phyloP scores from a whole-genome alignment of 2,113 vertebrate genomes.

The Thamnaconus septentrionalis region DNA sequence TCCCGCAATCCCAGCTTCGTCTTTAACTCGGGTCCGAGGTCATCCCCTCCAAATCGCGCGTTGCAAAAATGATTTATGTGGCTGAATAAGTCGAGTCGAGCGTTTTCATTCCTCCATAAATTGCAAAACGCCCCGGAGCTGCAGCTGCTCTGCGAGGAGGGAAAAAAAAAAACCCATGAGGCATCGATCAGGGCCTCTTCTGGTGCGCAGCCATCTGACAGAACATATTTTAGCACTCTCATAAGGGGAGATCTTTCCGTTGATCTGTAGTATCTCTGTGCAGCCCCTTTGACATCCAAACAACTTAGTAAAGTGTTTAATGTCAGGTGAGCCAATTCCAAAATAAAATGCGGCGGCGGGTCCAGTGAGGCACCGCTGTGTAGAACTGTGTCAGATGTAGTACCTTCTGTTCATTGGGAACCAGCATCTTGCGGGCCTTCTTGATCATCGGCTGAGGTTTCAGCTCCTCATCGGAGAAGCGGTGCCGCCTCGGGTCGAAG shows the following conservation, averaged over 20 bases:
- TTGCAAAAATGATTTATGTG: conserved; percentile 29
- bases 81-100: conserved; percentile 10
- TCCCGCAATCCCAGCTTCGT: conserved; percentile 6
- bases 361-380: neutral
- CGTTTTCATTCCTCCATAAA: conserved; percentile 28
- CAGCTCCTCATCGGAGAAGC: conserved; percentile 87
- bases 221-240: conserved; percentile 31
- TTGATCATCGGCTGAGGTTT: conserved; percentile 86
- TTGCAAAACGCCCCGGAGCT: conserved; percentile 38
- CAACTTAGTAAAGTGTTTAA: no score
- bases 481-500: conserved; percentile 87
- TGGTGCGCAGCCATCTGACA: conserved; percentile 11
- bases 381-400: conserved; percentile 47
- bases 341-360: no score
- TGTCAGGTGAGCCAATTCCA: no score
- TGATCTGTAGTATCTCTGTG: no score
- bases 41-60: neutral
- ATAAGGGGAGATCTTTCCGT: neutral
- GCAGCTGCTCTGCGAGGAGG: conserved; percentile 37
- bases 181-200: conserved; percentile 37
- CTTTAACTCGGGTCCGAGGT: neutral
- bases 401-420: conserved; percentile 90
- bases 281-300: no score
- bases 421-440: conserved; percentile 90
- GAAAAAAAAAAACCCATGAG: conserved; percentile 15